Conservation (phyloP, 2,888 invertebrate species). For the Leptopilina drosophilae region DNA sequence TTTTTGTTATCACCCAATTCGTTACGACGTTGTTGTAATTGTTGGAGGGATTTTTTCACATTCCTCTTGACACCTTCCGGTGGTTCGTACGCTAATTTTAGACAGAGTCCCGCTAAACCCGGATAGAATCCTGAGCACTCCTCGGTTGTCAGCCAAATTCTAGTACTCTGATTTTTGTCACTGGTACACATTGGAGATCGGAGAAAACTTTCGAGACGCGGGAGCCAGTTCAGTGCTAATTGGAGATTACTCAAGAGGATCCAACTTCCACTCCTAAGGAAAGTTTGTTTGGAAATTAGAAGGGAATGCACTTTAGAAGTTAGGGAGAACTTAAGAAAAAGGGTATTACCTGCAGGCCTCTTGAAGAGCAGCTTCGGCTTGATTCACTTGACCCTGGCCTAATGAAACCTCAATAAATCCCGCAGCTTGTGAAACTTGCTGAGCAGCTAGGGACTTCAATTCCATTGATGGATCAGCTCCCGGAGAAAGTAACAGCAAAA, state of each 20-base stretch:
- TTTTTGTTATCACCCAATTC: slow-evolving; percentile 74
- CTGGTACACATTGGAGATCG: slow-evolving; percentile 69
- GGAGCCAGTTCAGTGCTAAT: slow-evolving; percentile 73
- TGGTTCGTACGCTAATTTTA: slow-evolving; percentile 74
- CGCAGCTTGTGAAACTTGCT: slow-evolving; percentile 54
- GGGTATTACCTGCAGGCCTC: slow-evolving; percentile 77
- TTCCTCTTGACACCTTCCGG: slow-evolving; percentile 75
- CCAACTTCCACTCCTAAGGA: slow-evolving; percentile 70
- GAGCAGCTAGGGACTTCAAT: slow-evolving; percentile 83
- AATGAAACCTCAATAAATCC: slow-evolving; percentile 82
- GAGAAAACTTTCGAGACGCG: slow-evolving; percentile 70
- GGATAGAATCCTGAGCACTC: slow-evolving; percentile 72
- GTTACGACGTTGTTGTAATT: slow-evolving; percentile 65
- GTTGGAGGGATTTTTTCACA: slow-evolving; percentile 69
- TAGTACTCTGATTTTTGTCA: slow-evolving; percentile 63
- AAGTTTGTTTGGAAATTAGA: background rate
- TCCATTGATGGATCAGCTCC: slow-evolving; percentile 95
- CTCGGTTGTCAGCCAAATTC: slow-evolving; percentile 74
- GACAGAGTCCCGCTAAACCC: slow-evolving; percentile 71
- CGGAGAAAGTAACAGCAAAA: slow-evolving; percentile 90
- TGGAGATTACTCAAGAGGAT: slow-evolving; percentile 74
- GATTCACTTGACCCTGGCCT: slow-evolving; percentile 87
- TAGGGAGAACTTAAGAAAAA: too few relatives aligned
- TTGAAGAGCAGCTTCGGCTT: slow-evolving; percentile 73
- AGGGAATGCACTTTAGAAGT: background rate